Evolutionary conservation across 2,888 invertebrate genomes (phyloP).

Genomic region (Hydrotaea diabolus): DNA sequence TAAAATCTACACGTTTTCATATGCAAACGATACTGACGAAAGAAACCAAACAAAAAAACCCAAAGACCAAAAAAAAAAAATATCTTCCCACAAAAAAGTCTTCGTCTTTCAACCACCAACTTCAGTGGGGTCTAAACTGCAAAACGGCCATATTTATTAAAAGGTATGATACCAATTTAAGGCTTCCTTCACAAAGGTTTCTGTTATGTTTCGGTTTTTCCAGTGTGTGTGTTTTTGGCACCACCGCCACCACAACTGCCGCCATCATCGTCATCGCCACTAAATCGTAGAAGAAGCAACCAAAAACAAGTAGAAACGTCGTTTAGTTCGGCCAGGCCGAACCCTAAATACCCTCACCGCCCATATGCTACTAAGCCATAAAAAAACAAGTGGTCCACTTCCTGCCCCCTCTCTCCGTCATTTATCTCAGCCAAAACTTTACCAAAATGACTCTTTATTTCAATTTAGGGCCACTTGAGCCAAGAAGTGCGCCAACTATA

Average conservation of each 20-base stretch:
- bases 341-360: too few species aligned
- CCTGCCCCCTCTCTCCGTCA: too few species aligned
- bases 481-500: too few species aligned
- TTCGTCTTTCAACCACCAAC: constrained; percentile 55
- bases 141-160: constrained; percentile 67
- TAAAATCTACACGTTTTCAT: constrained; percentile 67
- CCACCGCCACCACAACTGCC: constrained; percentile 53
- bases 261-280: constrained; percentile 27
- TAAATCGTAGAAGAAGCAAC: constrained; percentile 6
- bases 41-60: not conserved
- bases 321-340: too few species aligned
- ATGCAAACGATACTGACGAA: constrained; percentile 61
- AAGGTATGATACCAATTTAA: constrained; percentile 66
- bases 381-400: too few species aligned
- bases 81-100: constrained; percentile 53
- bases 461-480: too few species aligned
- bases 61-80: constrained; percentile 33
- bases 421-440: too few species aligned
- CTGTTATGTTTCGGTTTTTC: constrained; percentile 9
- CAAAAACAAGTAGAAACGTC: too few species aligned
- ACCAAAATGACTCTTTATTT: too few species aligned
- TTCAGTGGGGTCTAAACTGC: constrained; percentile 63
- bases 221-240: constrained; percentile 39
- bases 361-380: too few species aligned
- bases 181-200: constrained; percentile 56